Evolutionary conservation across 1,140 invertebrate species (phyloP).

Genomic region (Scaptomyza graminum): DNA sequence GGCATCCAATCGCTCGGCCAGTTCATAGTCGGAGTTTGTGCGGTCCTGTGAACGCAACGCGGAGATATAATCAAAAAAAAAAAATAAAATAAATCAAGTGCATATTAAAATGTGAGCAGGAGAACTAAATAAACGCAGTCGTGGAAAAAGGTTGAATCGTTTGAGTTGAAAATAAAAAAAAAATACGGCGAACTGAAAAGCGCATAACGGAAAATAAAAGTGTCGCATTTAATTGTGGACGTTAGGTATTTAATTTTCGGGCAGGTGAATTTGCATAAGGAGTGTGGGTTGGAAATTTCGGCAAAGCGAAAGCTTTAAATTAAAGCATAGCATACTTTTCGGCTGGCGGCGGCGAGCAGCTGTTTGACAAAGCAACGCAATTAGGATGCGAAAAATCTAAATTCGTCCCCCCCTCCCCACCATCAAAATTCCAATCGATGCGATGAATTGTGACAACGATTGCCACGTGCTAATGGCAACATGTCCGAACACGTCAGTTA

Average conservation of each 20-base stretch:
- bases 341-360: constrained; percentile 31
- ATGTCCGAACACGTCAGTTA: constrained; percentile 16
- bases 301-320: constrained; percentile 6
- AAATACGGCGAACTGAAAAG: constrained; percentile 18
- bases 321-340: constrained; percentile 21
- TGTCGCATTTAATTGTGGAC: constrained; percentile 9
- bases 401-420: not conserved
- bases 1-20: constrained; percentile 56
- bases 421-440: constrained; percentile 26
- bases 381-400: not conserved
- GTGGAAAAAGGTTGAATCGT: constrained; percentile 38
- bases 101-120: constrained; percentile 39
- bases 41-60: constrained; percentile 67
- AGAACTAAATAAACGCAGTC: constrained; percentile 29
- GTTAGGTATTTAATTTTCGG: constrained; percentile 4
- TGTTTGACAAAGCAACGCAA: constrained; percentile 23
- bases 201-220: constrained; percentile 21
- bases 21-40: constrained; percentile 70
- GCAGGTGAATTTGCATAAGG: constrained; percentile 23
- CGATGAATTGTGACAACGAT: constrained; percentile 27
- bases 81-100: constrained; percentile 33
- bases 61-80: constrained; percentile 32
- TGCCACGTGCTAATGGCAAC: constrained; percentile 48
- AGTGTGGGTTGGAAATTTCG: constrained; percentile 23
- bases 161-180: constrained; percentile 17